phyloP scores from a whole-genome alignment of 2,113 vertebrate genomes.

The Petrocephalus microphthalmus region DNA sequence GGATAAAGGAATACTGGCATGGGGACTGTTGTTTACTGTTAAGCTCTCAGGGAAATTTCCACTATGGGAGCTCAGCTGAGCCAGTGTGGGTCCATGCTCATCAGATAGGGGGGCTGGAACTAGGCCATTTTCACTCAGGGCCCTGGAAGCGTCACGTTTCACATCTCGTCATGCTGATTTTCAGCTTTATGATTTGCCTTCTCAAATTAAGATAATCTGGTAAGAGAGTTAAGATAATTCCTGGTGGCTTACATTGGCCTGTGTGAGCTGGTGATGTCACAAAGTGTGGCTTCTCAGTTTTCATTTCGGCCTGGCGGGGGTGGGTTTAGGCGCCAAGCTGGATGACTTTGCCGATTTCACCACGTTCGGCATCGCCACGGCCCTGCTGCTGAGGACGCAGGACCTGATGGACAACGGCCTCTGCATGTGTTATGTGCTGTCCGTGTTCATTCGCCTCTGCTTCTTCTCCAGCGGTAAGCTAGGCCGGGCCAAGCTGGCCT shows the following conservation, averaged over 20 bases:
- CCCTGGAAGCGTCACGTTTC: too few species aligned
- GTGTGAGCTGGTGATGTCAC: background rate
- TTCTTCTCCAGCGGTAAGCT: slow-evolving; percentile 76
- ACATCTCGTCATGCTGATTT: background rate
- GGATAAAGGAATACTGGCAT: slow-evolving; percentile 42
- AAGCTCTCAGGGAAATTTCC: slow-evolving; percentile 47
- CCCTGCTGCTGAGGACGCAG: slow-evolving; percentile 67
- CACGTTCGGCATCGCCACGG: slow-evolving; percentile 80
- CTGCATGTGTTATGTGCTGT: slow-evolving; percentile 71
- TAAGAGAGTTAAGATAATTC: too few species aligned
- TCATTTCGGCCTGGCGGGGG: background rate
- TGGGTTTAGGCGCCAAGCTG: slow-evolving; percentile 71
- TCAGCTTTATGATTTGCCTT: background rate
- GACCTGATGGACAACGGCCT: slow-evolving; percentile 69
- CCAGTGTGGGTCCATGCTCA: background rate
- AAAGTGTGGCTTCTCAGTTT: background rate
- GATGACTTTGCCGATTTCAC: slow-evolving; percentile 89
- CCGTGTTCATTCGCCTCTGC: slow-evolving; percentile 75
- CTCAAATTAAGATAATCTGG: background rate
- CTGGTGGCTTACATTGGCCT: background rate
- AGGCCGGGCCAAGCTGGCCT: background rate
- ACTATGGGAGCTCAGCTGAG: slow-evolving; percentile 5
- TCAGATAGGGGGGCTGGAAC: background rate
- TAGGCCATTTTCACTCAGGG: background rate
- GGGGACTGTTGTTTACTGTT: slow-evolving; percentile 52